Base-by-base conservation (phyloP, 2,797 vertebrate species). In the Gymnothorax reevesii region DNA sequence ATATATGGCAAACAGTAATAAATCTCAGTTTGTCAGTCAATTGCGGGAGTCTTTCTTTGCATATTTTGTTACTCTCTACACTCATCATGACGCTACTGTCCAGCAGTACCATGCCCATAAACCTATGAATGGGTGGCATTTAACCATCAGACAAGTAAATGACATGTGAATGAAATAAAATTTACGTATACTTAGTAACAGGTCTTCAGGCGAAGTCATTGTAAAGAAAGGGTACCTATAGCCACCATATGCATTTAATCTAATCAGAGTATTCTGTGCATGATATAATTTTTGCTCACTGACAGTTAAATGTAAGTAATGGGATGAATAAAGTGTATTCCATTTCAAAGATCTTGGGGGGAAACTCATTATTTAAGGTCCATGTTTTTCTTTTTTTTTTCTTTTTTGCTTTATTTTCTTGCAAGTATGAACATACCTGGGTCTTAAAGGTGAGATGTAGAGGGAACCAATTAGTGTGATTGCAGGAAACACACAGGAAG, bases 391-490 rank as follows among this genome's bases (percentile, higher is more conserved):
- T 42, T 42, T 42, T 42, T 42, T 42, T 42, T 42, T 42, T 42
- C 33, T 93, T 93, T 92, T 91, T 90, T 92, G 92, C 90, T 92
- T 95, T 95, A 96, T 96, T 96, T 96, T 95, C 89, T 92, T 93
- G 95, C 95, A 93, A 94, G 95, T 94, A 92, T 90, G 94, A 96
- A 96, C 95, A 96, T 93, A 91, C 88, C 85, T 89, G 90, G 95
- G 95, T 95, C 95, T 92, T 92, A 89, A 92, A 95, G 95, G 95
- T 96, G 95, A 96, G 92, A 92, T 90, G 93, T 91, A 93, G 92
- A 92, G 88, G 92, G 94, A 93, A 90, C 96, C 96, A 96, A 97
- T 97, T 97, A 97, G 95, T 91, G 94, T 93, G 94, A 96, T 95
- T 95, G 94, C 91, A 91, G 91, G 90, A 91, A 93, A 92, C 88